Evolutionary conservation across 2,797 vertebrate genomes (phyloP).

Genomic region (Spinus pinus): DNA sequence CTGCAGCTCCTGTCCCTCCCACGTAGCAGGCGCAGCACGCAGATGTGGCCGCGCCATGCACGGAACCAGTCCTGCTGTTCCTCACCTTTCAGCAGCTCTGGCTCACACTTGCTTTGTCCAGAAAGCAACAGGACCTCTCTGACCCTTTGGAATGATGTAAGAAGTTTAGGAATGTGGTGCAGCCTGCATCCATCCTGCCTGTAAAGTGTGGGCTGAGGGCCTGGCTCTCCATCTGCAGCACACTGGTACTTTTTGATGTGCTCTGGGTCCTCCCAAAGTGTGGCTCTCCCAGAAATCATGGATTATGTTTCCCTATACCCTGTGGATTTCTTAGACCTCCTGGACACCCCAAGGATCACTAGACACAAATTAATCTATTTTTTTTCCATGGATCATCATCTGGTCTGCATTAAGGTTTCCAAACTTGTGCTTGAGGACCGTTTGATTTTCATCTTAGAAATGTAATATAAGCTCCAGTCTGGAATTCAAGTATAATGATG

Average conservation of each 20-base stretch:
- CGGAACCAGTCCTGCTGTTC: rapidly evolving
- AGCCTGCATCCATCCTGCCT: neutral
- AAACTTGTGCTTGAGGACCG: neutral
- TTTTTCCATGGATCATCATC: neutral
- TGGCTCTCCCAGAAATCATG: neutral
- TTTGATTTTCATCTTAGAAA: neutral
- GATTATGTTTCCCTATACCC: neutral
- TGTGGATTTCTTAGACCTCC: neutral
- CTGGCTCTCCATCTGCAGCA: neutral
- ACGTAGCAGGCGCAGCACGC: rapidly evolving
- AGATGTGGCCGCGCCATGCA: rapidly evolving
- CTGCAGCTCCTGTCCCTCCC: neutral
- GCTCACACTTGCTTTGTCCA: neutral
- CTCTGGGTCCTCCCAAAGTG: neutral
- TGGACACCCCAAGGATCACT: neutral
- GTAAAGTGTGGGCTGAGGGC: neutral
- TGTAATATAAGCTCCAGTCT: neutral
- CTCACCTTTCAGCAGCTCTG: neutral
- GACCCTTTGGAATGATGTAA: neutral
- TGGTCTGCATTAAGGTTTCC: neutral
- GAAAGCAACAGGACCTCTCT: neutral
- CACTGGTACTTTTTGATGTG: neutral
- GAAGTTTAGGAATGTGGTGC: neutral
- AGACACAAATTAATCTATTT: neutral
- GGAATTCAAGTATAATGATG: neutral